A percentile compares a stretch with the other conserved stretches of the same genome.
phyloP scores from a whole-genome alignment of 2,888 invertebrate genomes.

The Dichetophora obliterata region DNA sequence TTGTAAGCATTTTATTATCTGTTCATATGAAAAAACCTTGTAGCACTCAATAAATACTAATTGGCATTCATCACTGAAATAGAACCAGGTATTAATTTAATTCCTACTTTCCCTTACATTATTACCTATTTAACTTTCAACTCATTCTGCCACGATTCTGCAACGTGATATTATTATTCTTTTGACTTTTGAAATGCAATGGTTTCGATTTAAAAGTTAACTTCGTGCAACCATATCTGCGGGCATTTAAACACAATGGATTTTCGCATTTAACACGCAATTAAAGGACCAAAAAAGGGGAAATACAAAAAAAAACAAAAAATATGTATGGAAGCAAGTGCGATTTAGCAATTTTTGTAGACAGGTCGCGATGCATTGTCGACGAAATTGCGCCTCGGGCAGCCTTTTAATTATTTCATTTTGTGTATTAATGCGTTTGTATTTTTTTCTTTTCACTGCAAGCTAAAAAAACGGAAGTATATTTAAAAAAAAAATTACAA shows the following conservation, averaged over 20 bases:
- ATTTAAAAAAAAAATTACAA: not conserved
- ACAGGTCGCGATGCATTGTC: conserved; percentile 10
- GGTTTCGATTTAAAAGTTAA: conserved; percentile 17
- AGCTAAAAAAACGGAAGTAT: not conserved
- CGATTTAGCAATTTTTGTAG: conserved; percentile 14
- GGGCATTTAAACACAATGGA: conserved; percentile 22
- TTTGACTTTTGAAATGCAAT: conserved; percentile 8
- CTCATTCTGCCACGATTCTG: too few relatives aligned
- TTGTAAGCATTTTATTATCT: too few relatives aligned
- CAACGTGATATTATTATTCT: not conserved
- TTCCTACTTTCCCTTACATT: too few relatives aligned
- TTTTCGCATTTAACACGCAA: conserved; percentile 36
- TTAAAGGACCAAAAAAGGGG: not conserved
- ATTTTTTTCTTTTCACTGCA: not conserved
- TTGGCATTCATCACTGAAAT: too few relatives aligned
- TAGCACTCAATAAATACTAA: too few relatives aligned
- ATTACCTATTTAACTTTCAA: too few relatives aligned
- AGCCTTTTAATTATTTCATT: conserved; percentile 66
- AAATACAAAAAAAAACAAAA: not conserved
- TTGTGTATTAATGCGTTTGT: conserved; percentile 24
- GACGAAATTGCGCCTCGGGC: conserved; percentile 54
- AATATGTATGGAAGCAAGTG: not conserved
- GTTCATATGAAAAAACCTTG: too few relatives aligned
- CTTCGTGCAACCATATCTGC: not conserved
- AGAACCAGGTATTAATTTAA: too few relatives aligned